Evolutionary conservation across 1,140 invertebrate genomes (phyloP), one percentile per base, ranked within the genome.

Genomic region (Papilio aristodemus): DNA sequence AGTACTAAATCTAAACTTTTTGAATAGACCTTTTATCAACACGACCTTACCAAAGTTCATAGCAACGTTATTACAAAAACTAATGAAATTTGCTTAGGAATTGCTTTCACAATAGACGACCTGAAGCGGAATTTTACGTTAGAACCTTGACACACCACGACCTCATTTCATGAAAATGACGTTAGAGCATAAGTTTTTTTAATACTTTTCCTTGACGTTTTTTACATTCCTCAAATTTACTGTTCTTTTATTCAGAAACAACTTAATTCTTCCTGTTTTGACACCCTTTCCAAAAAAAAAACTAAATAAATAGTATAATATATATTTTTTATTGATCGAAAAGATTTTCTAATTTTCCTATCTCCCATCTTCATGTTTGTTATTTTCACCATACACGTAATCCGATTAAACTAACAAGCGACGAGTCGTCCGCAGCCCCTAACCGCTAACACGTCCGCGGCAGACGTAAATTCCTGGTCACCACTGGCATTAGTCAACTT

Each of bases 381-480:
- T 22, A 50, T 25, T 54, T 54, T 22, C 19, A 3, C 2, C 27
- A 32, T 32, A 54, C 22, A 22, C 4, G 14, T 19, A 46, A 19
- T 9, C 46, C 46, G 2, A 3, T 32, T 11, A 9, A 39, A 62
- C 25, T 19, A 27, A 62, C 37, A 39, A 39, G 19, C 13, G 39
- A 37, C 6, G 2, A 4, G 27, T 62, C 25, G 14, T 38, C 13
- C 14, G 59, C 62, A 43, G 32, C 2, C 22, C 11, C 3, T 36
- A 27, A 43, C 62, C 62, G 22, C 19, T 25, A 37, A 62, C 36
- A 62, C 36, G 59, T 62, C n/a, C 36, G 8, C 36, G 13, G 38
- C 36, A 62, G 36, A 62, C 59, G 59, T 62, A 62, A 62, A 37
- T 62, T 62, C 59, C 32, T 14, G 58, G 13, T 37, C 32, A 19